Conservation (phyloP, 2,113 vertebrate species). For the Podarcis muralis region DNA sequence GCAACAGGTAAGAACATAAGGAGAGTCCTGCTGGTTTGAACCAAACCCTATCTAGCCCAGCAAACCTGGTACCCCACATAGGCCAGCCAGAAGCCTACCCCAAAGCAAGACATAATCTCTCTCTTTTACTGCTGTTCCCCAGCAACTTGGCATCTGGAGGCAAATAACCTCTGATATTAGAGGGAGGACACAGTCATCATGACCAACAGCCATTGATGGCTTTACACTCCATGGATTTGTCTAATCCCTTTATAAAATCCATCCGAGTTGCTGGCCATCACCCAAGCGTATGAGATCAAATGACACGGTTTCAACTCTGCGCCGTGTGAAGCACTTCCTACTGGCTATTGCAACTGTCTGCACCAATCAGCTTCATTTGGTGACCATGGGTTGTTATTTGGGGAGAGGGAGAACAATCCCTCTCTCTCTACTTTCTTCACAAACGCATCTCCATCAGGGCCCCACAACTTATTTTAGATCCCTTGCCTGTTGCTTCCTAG, state of each 20-base stretch:
- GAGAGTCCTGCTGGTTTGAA: background rate
- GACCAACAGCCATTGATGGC: background rate
- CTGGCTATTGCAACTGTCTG: background rate
- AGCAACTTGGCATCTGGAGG: background rate
- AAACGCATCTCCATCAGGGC: too few relatives aligned
- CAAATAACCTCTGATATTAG: background rate
- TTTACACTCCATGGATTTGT: background rate
- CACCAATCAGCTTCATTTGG: too few relatives aligned
- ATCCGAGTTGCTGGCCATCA: background rate
- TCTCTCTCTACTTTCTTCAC: too few relatives aligned
- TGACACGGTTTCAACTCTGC: background rate
- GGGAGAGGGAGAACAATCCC: too few relatives aligned
- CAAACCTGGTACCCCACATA: background rate
- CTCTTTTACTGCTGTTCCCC: conserved; percentile 46
- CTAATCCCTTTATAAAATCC: background rate
- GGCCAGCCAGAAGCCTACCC: background rate
- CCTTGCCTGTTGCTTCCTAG: background rate
- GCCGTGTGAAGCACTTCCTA: too few relatives aligned
- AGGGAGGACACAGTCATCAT: background rate
- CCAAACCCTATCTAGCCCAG: background rate
- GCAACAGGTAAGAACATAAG: conserved; percentile 17
- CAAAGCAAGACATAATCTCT: background rate
- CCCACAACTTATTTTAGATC: background rate
- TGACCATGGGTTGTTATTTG: too few relatives aligned
- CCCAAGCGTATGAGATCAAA: background rate